A percentile compares a stretch with the other conserved stretches of the same genome.
Conservation (phyloP, 2,113 vertebrate species). For the Anthoscopus minutus region DNA sequence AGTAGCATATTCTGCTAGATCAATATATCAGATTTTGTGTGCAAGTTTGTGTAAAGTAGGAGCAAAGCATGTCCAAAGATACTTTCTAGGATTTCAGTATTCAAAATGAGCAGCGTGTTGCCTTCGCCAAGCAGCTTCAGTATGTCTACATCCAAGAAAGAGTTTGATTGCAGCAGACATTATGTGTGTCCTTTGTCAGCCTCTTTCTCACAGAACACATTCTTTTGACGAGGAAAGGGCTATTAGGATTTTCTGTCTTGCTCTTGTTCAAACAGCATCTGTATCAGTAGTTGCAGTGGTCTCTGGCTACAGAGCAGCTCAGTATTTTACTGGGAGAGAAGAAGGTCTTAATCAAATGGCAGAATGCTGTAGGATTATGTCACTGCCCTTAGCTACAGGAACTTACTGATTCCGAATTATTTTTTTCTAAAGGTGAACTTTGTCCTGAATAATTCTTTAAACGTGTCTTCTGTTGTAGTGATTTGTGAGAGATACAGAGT, state of each 20-base stretch:
- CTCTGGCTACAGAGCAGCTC: not conserved
- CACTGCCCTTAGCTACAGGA: not conserved
- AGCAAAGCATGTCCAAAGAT: not conserved
- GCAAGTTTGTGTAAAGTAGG: not conserved
- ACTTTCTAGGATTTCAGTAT: not conserved
- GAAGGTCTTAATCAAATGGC: not conserved
- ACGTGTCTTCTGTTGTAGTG: not conserved
- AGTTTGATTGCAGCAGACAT: not conserved
- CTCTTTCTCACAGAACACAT: not conserved
- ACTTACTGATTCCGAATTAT: not conserved
- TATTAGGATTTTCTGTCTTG: not conserved
- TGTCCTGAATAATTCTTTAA: not conserved
- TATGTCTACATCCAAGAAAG: not conserved
- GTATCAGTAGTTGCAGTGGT: not conserved
- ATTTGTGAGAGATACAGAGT: not conserved
- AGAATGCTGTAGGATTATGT: not conserved
- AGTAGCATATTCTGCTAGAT: not conserved
- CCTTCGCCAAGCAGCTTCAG: not conserved
- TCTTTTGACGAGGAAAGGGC: not conserved
- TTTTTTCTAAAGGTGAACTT: not conserved
- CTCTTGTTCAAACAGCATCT: not conserved
- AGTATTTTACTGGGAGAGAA: not conserved
- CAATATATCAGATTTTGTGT: not conserved
- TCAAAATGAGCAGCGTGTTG: not conserved
- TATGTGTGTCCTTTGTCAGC: not conserved